These are phyloP conservation scores for Eledone cirrhosa DNA, from an alignment of 2,888 invertebrate genomes.

Conservation along the genomic window DNA sequence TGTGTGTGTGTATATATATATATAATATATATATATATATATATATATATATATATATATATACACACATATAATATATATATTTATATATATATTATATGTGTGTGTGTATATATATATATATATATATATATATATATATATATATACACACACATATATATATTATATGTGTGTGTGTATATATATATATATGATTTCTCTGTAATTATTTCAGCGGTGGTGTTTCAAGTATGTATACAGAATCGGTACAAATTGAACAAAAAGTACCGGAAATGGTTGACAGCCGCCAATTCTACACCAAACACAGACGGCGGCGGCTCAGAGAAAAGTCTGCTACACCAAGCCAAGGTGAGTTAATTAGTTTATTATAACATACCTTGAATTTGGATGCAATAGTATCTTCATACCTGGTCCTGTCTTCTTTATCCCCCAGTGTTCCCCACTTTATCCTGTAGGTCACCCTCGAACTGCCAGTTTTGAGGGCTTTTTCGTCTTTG, in stretches of 20 bases:
- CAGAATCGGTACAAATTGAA: slow-evolving; percentile 66
- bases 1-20: background rate
- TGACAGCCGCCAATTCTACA: slow-evolving; percentile 41
- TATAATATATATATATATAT: background rate
- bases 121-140: background rate
- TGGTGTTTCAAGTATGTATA: slow-evolving; percentile 65
- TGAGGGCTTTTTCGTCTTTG: too few relatives aligned
- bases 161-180: too few relatives aligned
- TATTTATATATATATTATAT: background rate
- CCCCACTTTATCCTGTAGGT: too few relatives aligned
- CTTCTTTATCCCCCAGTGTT: too few relatives aligned
- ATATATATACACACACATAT: background rate
- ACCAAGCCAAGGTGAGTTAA: slow-evolving; percentile 47
- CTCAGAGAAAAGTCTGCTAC: slow-evolving; percentile 43
- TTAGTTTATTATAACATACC: background rate
- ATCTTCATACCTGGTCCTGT: too few relatives aligned
- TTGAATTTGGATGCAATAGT: too few relatives aligned
- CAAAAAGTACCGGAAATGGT: slow-evolving; percentile 58
- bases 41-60: background rate
- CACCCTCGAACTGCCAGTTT: too few relatives aligned
- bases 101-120: background rate
- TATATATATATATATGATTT: too few relatives aligned
- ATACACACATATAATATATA: background rate
- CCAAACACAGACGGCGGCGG: slow-evolving; percentile 32
- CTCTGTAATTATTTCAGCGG: too few relatives aligned